phyloP scores from a whole-genome alignment of 1,140 invertebrate species.

The Propsilocerus akamusi region DNA sequence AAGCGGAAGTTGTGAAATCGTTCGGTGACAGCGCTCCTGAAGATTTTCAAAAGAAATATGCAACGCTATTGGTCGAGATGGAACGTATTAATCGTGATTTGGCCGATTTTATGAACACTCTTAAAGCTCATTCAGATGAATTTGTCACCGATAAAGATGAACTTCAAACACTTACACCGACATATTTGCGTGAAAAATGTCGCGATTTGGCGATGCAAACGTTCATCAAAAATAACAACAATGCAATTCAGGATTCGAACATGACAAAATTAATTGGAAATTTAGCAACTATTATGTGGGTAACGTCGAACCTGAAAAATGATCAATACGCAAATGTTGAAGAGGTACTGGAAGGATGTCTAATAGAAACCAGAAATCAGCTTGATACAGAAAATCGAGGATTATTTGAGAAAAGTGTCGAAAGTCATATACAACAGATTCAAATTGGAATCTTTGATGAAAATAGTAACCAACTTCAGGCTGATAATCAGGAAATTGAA shows the following conservation, averaged over 20 bases:
- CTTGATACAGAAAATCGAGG: slow-evolving; percentile 58
- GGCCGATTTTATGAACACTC: slow-evolving; percentile 63
- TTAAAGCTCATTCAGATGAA: slow-evolving; percentile 71
- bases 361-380: slow-evolving; percentile 62
- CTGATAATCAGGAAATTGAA: slow-evolving; percentile 7
- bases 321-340: slow-evolving; percentile 80
- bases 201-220: slow-evolving; percentile 64
- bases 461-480: slow-evolving; percentile 7
- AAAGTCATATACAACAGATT: slow-evolving; percentile 84
- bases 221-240: slow-evolving; percentile 54
- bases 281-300: slow-evolving; percentile 77
- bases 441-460: slow-evolving; percentile 38
- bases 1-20: slow-evolving; percentile 72
- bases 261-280: slow-evolving; percentile 68
- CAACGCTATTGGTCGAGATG: slow-evolving; percentile 71
- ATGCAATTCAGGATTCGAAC: slow-evolving; percentile 32
- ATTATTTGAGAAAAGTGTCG: slow-evolving; percentile 76
- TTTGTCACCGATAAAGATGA: slow-evolving; percentile 73
- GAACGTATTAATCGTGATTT: slow-evolving; percentile 83
- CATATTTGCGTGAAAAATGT: slow-evolving; percentile 71
- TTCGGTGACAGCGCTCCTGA: slow-evolving; percentile 55
- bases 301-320: slow-evolving; percentile 81
- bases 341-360: slow-evolving; percentile 79
- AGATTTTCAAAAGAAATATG: slow-evolving; percentile 83
- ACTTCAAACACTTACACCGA: slow-evolving; percentile 72